Percentiles rank a stretch among this genome's conserved stretches.
Evolutionary conservation across 64 coral and sea anemone genomes (phyloP).

Genomic region (Cladopsammia gracilis): DNA sequence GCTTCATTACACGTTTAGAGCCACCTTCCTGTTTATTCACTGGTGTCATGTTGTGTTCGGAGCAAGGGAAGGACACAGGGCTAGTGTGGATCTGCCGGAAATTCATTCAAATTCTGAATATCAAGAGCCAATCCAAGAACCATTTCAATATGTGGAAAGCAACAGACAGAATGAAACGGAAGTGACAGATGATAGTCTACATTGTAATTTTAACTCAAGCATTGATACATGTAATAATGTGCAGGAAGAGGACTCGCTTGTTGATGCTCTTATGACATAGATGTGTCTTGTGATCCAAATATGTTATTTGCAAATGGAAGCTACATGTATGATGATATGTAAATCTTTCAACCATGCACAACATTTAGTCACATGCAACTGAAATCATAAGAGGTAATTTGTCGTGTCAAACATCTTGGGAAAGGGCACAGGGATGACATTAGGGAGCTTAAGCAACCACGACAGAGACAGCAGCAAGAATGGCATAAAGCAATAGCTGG

Average conservation of each 20-base stretch:
- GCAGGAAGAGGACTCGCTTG: constrained; percentile 2
- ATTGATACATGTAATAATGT: constrained; percentile 31
- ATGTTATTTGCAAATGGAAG: too few species aligned
- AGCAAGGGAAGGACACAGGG: constrained; percentile 68
- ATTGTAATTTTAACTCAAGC: constrained; percentile 20
- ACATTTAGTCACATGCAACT: too few species aligned
- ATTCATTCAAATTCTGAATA: not conserved
- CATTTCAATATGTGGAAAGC: constrained; percentile 74
- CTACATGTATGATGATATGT: too few species aligned
- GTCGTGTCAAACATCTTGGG: too few species aligned
- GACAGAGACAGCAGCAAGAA: too few species aligned
- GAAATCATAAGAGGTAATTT: too few species aligned
- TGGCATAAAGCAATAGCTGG: too few species aligned
- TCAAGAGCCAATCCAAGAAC: constrained; percentile 53
- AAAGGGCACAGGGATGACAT: too few species aligned
- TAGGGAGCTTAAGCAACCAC: too few species aligned
- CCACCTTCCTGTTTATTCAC: constrained; percentile 53
- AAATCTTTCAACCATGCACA: too few species aligned
- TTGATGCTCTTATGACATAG: constrained; percentile 11
- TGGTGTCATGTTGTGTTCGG: constrained; percentile 65
- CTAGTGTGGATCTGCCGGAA: constrained; percentile 18
- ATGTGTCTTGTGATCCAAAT: too few species aligned
- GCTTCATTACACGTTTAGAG: constrained; percentile 81
- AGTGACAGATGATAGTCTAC: constrained; percentile 24
- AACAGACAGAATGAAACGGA: not conserved